Evolutionary conservation across 2,797 vertebrate genomes (phyloP), one percentile per base, ranked within the genome.

Genomic region (Yasuhikotakia modesta): DNA sequence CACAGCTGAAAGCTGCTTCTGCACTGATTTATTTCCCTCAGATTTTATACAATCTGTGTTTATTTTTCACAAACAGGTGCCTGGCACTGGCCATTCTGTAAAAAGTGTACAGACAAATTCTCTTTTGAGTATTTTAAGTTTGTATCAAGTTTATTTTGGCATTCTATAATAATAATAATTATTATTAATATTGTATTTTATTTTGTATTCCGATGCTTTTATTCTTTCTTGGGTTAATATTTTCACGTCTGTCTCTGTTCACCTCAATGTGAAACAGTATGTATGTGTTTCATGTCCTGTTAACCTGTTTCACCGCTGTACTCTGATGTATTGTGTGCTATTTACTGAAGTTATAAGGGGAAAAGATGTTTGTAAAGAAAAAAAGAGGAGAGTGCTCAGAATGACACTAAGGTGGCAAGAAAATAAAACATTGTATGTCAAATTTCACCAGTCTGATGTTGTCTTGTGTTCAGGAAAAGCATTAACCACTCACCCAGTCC

Each of bases 21-120:
- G 88, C 88, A 89, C 87, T 91, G 83, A 79, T 85, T 88, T 78
- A n/a, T 64, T 78, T 78, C 45, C 86, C 81, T 83, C 82, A 81
- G 86, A 88, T 91, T 82, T 87, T 90, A 85, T 90, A 87, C 85
- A 81, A 80, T 85, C 83, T 79, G 83, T 83, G 83, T 82, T 79
- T 85, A 88, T 81, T 88, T 89, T 92, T 89, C 89, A 86, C 88
- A 89, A 89, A 90, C 89, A 88, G 90, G 91, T 93, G 92, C 91
- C 92, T 92, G 91, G 91, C 89, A 89, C 84, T 90, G 91, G 92
- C 90, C 91, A 88, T 89, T 87, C 81, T 93, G 92, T 94, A 94
- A 91, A 94, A 93, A 92, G 50, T 78, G 76, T 94, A 92, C 93
- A 94, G 90, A 94, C 81, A 91, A 91, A 86, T 87, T 87, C 76